Percentiles rank a stretch among this genome's conserved stretches.
Evolutionary conservation across 2,888 invertebrate species (phyloP).

Genomic region (Amiota communis): DNA sequence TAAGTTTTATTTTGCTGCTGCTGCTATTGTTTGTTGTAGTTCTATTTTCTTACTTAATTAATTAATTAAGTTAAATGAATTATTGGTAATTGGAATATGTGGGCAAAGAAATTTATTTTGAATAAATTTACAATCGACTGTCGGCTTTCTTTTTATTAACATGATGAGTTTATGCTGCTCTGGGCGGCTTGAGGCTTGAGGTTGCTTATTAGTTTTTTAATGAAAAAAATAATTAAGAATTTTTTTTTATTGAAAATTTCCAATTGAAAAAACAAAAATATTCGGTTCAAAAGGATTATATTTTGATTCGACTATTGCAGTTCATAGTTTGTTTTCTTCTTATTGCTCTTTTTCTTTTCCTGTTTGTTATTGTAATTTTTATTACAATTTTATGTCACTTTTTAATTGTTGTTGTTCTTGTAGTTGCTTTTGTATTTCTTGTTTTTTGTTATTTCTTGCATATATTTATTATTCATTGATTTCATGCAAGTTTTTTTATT

Average conservation of each 20-base stretch:
- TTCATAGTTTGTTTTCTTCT: no score
- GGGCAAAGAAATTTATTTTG: constrained; percentile 54
- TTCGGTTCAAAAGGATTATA: no score
- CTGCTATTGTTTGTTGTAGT: background rate
- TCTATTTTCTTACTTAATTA: background rate
- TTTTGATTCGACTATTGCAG: no score
- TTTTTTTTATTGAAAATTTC: no score
- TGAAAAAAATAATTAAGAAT: no score
- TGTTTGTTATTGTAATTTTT: constrained; percentile 70
- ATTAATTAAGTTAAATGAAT: no score
- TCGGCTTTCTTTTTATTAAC: constrained; percentile 73
- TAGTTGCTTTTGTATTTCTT: background rate
- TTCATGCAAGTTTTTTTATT: constrained; percentile 28
- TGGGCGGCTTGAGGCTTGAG: constrained; percentile 72
- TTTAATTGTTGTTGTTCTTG: constrained; percentile 5
- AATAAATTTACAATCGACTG: constrained; percentile 74
- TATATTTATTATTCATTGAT: constrained; percentile 50
- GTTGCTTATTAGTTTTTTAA: constrained; percentile 46
- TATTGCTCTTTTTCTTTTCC: no score
- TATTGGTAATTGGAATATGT: constrained; percentile 29
- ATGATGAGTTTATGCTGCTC: no score
- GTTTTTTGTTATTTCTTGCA: constrained; percentile 1
- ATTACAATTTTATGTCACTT: no score
- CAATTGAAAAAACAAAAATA: no score
- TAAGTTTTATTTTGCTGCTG: background rate